Base-by-base conservation (phyloP, 2,888 invertebrate genomes). In the Hyposoter dolosus region DNA sequence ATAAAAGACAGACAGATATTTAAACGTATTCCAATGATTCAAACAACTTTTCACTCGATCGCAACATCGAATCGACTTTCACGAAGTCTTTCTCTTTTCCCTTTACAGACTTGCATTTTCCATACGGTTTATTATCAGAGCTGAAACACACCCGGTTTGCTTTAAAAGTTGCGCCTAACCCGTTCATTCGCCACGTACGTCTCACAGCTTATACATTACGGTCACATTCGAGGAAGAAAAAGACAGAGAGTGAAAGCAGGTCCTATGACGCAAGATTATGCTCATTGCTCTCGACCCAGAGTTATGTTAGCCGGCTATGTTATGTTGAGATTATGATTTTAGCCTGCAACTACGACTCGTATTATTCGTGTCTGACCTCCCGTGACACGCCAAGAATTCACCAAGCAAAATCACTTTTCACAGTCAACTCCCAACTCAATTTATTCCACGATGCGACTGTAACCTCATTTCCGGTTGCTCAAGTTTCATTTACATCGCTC, bases 161-260 rank as follows among this genome's bases (percentile, higher is more conserved):
- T 60, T 23, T 69, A 43, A 35, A 53, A n/a, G 45, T 43, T 47
- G 40, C 56, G 32, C 50, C 28, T 15, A 43, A 53, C 50, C 28
- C 28, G 40, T 40, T 28, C 32, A 2, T 35, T 68, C 10, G 23
- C 10, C 50, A 17, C 56, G 68, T 69, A 78, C 78, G 79, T 79
- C 60, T 53, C 53, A 60, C 60, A 28, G 60, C 32, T 60, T 71
- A 15, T 19, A 17, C 19, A 43, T 45, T 23, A 28, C 47, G 43
- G 45, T 47, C 19, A 23, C 45, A 40, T 66, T 77, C 77, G n/a
- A 77, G 65, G 19, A 28, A 60, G 77, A 83, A 53, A 71, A 68
- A 86, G 72, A 82, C 35, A 53, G 66, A 77, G 76, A 86, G 86
- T 72, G 83, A 86, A 85, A 85, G 85, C 85, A 83, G 40, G 32